phyloP scores from a whole-genome alignment of 2,797 vertebrate genomes.

The Jordanella pulchra region DNA sequence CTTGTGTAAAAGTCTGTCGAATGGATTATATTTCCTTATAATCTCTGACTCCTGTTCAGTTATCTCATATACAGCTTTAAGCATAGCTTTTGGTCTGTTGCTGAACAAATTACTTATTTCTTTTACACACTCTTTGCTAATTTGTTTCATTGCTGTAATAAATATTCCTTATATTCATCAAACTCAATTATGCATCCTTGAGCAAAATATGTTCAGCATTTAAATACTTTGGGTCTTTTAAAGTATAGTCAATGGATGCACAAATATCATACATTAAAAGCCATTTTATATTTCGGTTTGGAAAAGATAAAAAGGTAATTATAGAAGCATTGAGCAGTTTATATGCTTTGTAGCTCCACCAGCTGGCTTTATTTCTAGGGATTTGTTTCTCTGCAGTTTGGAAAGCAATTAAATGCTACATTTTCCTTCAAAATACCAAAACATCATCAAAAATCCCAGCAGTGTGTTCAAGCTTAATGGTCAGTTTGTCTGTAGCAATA shows the following conservation, averaged over 20 bases:
- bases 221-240: slow-evolving; percentile 28
- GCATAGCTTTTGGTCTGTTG: slow-evolving; percentile 4
- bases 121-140: slow-evolving; percentile 4
- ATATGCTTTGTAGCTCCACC: slow-evolving; percentile 38
- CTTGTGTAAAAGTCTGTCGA: slow-evolving; percentile 15
- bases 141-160: slow-evolving; percentile 14
- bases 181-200: slow-evolving; percentile 21
- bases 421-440: slow-evolving; percentile 46
- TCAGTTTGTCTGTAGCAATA: slow-evolving; percentile 49
- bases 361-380: slow-evolving; percentile 36
- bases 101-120: not conserved
- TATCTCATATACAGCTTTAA: not conserved
- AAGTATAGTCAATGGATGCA: slow-evolving; percentile 28
- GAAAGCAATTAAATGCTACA: slow-evolving; percentile 47
- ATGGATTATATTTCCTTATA: slow-evolving; percentile 9
- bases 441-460: slow-evolving; percentile 39
- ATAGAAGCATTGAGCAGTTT: slow-evolving; percentile 23
- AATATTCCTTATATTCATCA: slow-evolving; percentile 34
- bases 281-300: slow-evolving; percentile 30
- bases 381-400: slow-evolving; percentile 46
- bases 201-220: slow-evolving; percentile 23
- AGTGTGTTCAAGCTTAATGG: slow-evolving; percentile 37
- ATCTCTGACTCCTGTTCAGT: slow-evolving; percentile 10
- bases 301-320: slow-evolving; percentile 10
- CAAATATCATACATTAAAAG: slow-evolving; percentile 33